These are phyloP conservation scores for Sinelater perroti DNA, from an alignment of 2,888 invertebrate genomes.

Conservation along the genomic window DNA sequence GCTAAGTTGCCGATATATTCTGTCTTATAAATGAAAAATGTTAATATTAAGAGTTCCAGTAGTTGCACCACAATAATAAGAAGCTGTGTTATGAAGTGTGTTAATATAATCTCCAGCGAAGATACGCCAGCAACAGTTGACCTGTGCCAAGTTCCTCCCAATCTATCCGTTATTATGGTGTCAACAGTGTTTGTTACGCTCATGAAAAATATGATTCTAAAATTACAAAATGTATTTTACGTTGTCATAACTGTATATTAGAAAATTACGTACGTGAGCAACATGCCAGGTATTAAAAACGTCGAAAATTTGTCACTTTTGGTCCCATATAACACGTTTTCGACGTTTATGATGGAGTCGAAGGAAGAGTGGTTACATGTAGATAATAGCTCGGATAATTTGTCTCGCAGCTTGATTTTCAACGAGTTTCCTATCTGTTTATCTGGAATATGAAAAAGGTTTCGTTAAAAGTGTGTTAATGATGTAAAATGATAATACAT, in stretches of 20 bases:
- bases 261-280: conserved; percentile 74
- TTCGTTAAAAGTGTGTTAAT: background rate
- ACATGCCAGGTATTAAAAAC: conserved; percentile 86
- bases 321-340: conserved; percentile 75
- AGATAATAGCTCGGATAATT: conserved; percentile 72
- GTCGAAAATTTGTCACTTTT: conserved; percentile 75
- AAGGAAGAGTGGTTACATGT: conserved; percentile 70
- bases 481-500: background rate
- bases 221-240: conserved; percentile 39
- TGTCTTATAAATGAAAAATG: conserved; percentile 70
- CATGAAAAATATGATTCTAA: conserved; percentile 84
- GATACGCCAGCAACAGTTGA: conserved; percentile 87
- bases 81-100: conserved; percentile 83
- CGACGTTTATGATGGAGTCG: conserved; percentile 71
- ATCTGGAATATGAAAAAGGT: conserved; percentile 65
- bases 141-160: conserved; percentile 88
- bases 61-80: conserved; percentile 76
- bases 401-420: conserved; percentile 72
- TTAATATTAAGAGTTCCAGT: conserved; percentile 67
- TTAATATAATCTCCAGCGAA: conserved; percentile 79
- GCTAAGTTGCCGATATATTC: conserved; percentile 69
- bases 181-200: conserved; percentile 85
- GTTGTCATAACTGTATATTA: too few relatives aligned
- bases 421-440: conserved; percentile 82
- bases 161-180: conserved; percentile 80